Base-by-base conservation (phyloP, 2,888 invertebrate genomes). In the Cryptus viduatorius region DNA sequence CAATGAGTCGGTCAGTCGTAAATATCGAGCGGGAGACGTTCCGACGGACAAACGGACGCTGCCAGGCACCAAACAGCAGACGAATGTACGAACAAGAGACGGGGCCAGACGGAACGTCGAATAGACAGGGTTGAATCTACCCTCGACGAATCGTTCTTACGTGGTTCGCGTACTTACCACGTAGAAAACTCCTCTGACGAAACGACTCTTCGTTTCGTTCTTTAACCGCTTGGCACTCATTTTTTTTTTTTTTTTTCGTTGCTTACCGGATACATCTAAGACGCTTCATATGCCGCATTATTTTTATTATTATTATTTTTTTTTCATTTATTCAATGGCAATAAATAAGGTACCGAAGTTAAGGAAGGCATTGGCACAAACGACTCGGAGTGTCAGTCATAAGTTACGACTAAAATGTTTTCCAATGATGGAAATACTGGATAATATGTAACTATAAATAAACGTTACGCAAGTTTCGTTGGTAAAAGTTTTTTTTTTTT, bases 1-100 rank as follows among this genome's bases (percentile, higher is more conserved):
- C 93, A 92, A 93, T 93, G 93, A 93, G 91, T 92, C 92, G 93
- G 93, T 92, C 93, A 93, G 93, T 93, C 93, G 93, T 93, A 93
- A 93, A 93, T 93, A 93, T 93, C 91, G 88, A 88, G 82, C 88
- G 79, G 85, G 87, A 87, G 87, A 89, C 84, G 80, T 73, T 75
- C 84, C 86, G 91, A 90, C 89, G 88, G 89, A 90, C 88, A 86
- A 89, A 89, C 87, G 87, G 87, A 89, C 84, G 82, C 82, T 83
- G 79, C 72, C 80, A 68, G 84, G 77, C 68, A 73, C 77, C 76
- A 59, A 69, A 19, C 72, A 78, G 69, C 76, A 61, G 75, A 75
- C 68, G 68, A 37, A 46, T 65, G 79, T 68, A 86, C 83, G 86
- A 77, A 86, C 84, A 86, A 85, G 48, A 48, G 59, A 86, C 80